Base-by-base conservation (phyloP, 35 echinoderm and acorn worm genomes). In the Stichopus chloronotus region DNA sequence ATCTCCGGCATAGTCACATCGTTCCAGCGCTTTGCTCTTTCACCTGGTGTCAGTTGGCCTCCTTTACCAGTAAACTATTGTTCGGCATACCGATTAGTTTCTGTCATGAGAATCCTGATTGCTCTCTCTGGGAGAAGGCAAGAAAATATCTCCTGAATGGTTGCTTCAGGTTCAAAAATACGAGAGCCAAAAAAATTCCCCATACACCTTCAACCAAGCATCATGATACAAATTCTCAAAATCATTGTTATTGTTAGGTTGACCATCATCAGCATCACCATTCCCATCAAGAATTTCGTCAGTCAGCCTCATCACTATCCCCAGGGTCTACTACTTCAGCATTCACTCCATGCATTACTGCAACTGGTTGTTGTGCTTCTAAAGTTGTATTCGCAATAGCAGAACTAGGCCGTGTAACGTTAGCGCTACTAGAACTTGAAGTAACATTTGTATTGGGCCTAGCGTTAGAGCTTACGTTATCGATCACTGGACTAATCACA, bases 71-170 rank as follows among this genome's bases (percentile, higher is more conserved):
- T 53, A 55, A 83, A 56, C 17, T 83, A 83, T 56, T 83, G 80
- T 30, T 83, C 80, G 14, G 80, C 80, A 55, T 83, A 83, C 6
- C 80, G 80, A 53, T 83, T 83, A n/a, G 80, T 83, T 83, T 83
- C 80, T 56, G 56, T 53, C 25, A 4, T 83, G 11, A 83, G 80
- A 56, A 83, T 83, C 13, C 21, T 80, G 5, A 83, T 83, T 83
- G 25, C 80, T 53, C 80, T 83, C 55, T 83, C 55, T 55, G 80
- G 80, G 43, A 83, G 80, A 53, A 83, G 80, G 52, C 5, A 83
- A 53, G 80, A 83, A 83, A 83, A 83, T 55, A 57, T 83, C 52
- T 80, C 80, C 2, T 57, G 80, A 83, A 83, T 83, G 10, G 80
- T 83, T 11, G 80, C 80, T 56, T 83, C 80, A 56, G 80, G 80